A percentile compares a stretch with the other conserved stretches of the same genome.
These are phyloP conservation scores for Cheilosia urbana DNA, from an alignment of 2,888 invertebrate genomes.

Conservation along the genomic window DNA sequence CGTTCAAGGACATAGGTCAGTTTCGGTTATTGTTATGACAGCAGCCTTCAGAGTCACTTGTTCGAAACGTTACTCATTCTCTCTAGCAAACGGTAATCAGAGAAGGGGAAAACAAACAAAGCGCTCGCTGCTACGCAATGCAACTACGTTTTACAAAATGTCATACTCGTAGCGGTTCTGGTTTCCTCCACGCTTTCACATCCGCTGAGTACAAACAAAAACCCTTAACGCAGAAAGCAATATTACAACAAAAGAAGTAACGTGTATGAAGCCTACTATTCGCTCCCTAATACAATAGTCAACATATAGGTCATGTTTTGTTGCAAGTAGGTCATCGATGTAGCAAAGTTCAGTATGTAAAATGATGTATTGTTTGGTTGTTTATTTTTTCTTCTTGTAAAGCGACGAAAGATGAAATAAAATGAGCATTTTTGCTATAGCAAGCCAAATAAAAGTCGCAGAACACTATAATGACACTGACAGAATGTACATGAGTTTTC, in stretches of 20 bases:
- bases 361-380: constrained; percentile 3
- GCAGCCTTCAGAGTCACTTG: neutral
- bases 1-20: neutral
- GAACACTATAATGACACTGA: neutral
- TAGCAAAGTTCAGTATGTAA: constrained; percentile 47
- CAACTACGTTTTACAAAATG: neutral
- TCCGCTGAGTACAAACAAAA: neutral
- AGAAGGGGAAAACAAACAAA: neutral
- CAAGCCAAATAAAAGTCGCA: constrained; percentile 4
- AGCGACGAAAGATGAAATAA: neutral
- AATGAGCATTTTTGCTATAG: neutral
- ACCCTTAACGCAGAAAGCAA: constrained; percentile 4
- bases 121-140: neutral
- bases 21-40: neutral
- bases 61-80: neutral
- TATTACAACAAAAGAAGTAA: constrained; percentile 15
- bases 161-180: neutral
- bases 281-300: constrained; percentile 35
- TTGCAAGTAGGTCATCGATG: constrained; percentile 63
- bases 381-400: neutral
- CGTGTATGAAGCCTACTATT: constrained; percentile 1
- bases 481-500: neutral
- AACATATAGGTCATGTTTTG: constrained; percentile 58
- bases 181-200: neutral
- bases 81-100: neutral